phyloP scores from a whole-genome alignment of 2,113 vertebrate genomes.

The Ptilorrhoa leucosticta region DNA sequence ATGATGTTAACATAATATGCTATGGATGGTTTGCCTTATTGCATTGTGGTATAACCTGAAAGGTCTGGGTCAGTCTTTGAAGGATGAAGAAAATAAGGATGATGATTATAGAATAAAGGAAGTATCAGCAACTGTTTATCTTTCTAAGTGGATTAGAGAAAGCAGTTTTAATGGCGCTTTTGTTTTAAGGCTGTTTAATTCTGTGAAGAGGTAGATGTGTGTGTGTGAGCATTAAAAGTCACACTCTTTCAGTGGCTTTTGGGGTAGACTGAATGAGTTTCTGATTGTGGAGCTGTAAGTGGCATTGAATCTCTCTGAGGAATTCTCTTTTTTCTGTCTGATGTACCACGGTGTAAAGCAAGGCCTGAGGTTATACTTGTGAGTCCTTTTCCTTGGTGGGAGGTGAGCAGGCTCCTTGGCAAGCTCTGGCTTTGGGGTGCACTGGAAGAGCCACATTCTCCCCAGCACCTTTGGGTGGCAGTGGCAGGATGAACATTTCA shows the following conservation, averaged over 20 bases:
- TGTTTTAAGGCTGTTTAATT: background rate
- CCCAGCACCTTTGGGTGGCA: background rate
- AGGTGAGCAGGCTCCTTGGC: background rate
- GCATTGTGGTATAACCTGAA: background rate
- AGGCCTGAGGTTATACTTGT: background rate
- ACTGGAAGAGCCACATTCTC: accelerated
- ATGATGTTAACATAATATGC: background rate
- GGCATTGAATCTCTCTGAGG: background rate
- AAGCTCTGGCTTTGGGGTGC: background rate
- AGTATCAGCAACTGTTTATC: background rate
- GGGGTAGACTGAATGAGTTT: background rate
- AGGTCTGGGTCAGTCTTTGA: background rate
- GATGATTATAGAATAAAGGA: background rate
- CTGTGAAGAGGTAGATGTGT: background rate
- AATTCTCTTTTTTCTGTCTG: background rate
- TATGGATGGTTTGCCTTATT: background rate
- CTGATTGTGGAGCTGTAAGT: background rate
- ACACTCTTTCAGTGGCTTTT: background rate
- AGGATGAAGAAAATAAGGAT: background rate
- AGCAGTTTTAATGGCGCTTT: background rate
- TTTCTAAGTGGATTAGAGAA: background rate
- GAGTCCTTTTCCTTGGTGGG: background rate
- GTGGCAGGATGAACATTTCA: background rate
- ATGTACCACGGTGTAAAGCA: background rate
- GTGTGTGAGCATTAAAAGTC: background rate